Base-by-base conservation (phyloP, 2,797 vertebrate genomes). In the Sternotherus odoratus region DNA sequence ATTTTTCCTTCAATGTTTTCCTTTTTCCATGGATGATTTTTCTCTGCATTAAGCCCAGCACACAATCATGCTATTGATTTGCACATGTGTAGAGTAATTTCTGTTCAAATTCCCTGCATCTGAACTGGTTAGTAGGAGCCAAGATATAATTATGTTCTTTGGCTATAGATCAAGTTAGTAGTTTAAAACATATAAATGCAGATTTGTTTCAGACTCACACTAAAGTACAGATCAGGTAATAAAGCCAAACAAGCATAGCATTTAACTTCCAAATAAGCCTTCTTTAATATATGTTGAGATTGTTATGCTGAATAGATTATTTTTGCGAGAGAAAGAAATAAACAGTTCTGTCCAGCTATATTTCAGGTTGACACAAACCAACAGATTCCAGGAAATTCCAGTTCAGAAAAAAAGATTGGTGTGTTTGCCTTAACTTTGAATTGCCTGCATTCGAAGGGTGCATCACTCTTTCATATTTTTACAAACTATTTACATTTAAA, bases 91-190 rank as follows among this genome's bases (percentile, higher is more conserved):
- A 89, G 82, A 90, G 87, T 93, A 95, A 15, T 28, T 81, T 51
- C 36, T 79, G 81, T 86, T 79, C 56, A 50, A 51, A 87, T 83
- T 89, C 86, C 92, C 86, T 92, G 75, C 77, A 82, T 91, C 89
- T 90, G 87, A 95, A 74, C 51, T 96, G 16, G 6, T 86, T 96
- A 89, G 85, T 57, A 85, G 60, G 86, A 92, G 56, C 30, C 3
- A 10, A 92, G 56, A 86, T 60, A 89, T 5, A 92, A 77, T 54
- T 96, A 86, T 77, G 82, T 91, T 90, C 91, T 91, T 96, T 97
- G 91, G 95, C 88, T 90, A 72, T 53, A 88, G 33, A 53, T 92
- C 89, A 79, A 36, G 72, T 95, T 94, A 91, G 56, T 92, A 86
- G 82, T 84, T 94, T 60, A 85, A 88, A 83, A n/a, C 51, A 77